Base-by-base conservation (phyloP, 1,140 invertebrate species). In the Euborellia annulipes region DNA sequence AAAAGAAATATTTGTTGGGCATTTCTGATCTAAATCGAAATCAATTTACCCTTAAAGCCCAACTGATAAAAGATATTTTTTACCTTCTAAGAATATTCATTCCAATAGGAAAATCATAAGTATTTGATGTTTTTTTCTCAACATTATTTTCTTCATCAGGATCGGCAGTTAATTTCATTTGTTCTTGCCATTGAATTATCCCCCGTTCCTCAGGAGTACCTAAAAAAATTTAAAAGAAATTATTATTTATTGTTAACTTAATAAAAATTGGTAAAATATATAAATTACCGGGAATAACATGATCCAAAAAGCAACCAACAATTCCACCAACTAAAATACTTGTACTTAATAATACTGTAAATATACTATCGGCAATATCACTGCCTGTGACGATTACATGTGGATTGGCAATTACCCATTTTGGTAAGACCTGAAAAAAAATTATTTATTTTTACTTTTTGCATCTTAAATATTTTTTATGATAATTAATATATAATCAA, bases 271-370 rank as follows among this genome's bases (percentile, higher is more conserved):
- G 6, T 20, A 21, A 19, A n/a, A 21, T 14, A 30, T 42, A 18
- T 14, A 21, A 23, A 20, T 23, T 6, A 18, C n/a, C 18, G 55
- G 87, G 86, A 50, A 91, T 79, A 1, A 84, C 62, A 58, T 92
- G 88, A 59, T 92, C 88, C 43, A 91, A 59, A 16, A 90, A 49
- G 56, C 82, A 89, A 1, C 85, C 86, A 0, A 81, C 51, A 2
- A 82, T 52, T 2, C 86, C 86, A 1, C 83, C 85, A 2, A 91
- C 78, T 40, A 91, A 73, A 58, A 91, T 91, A 16, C 79, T 83
- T 0, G 86, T 90, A 16, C 80, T 82, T 14, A 90, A 64, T 34
- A 92, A 60, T 13, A 90, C 85, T 1, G 75, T 78, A 7, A 89
- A 55, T 1, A 85, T 76, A 37, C 82, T 78, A 53, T 90, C 80